phyloP scores from a whole-genome alignment of 53 echinoderm and acorn worm genomes.

The Holothuria leucospilota region DNA sequence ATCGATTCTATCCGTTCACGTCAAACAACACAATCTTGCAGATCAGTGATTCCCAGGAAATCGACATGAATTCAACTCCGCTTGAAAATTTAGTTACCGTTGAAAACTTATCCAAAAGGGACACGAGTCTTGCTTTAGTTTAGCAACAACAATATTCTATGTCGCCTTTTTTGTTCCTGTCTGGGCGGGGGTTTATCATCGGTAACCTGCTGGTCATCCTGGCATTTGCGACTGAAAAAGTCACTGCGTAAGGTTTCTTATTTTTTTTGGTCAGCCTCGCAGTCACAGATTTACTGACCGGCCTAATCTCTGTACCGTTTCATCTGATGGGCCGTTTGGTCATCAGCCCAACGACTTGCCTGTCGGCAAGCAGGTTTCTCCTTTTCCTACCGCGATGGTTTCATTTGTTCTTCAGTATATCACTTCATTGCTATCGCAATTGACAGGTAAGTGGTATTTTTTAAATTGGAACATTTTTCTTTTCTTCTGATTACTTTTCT shows the following conservation, averaged over 20 bases:
- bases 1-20: too few species aligned
- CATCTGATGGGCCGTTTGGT: conserved; percentile 21
- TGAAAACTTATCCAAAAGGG: too few species aligned
- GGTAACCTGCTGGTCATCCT: conserved; percentile 29
- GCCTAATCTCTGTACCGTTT: conserved; percentile 7
- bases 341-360: conserved; percentile 26
- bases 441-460: conserved; percentile 3
- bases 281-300: conserved; percentile 13
- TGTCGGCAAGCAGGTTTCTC: background rate
- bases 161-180: conserved; percentile 11
- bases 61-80: too few species aligned
- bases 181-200: background rate
- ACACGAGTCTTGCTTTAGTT: background rate
- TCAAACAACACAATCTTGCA: too few species aligned
- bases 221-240: background rate
- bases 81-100: too few species aligned
- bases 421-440: conserved; percentile 32
- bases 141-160: conserved; percentile 17
- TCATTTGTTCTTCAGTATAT: conserved; percentile 11
- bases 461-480: too few species aligned
- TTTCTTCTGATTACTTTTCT: too few species aligned
- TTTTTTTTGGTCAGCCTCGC: conserved; percentile 30
- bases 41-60: too few species aligned
- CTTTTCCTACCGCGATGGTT: background rate
- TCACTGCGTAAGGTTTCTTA: conserved; percentile 28